Evolutionary conservation across 2,888 invertebrate genomes (phyloP), one percentile per base, ranked within the genome.

Genomic region (Pyrocoelia pectoralis): DNA sequence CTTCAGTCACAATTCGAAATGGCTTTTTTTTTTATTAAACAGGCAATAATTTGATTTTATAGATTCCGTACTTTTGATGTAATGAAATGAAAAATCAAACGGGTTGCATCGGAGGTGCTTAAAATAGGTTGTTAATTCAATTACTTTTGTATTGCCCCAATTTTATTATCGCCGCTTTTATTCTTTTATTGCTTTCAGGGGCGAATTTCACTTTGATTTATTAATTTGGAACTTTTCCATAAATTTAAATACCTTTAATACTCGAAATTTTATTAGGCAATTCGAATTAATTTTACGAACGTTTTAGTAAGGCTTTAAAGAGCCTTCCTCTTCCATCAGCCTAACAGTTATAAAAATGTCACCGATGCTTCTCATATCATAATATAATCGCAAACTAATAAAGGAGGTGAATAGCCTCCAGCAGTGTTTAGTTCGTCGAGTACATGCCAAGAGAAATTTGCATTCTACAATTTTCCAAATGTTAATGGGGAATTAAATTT

Each of bases 401-500:
- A 65, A 65, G 53, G 43, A 52, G 28, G 50, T 56, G 69, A 69
- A 68, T 68, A 59, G 56, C n/a, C 56, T 48, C 59, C 53, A n/a
- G n/a, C 24, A 62, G 58, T 53, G 48, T 51, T 63, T 61, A 59
- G 61, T 66, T 66, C 63, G 55, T 59, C 65, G 63, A 58, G 59
- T 66, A 61, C 66, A 67, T 65, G 57, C 59, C 56, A 50, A 65
- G 65, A 53, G 57, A 57, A 57, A 71, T 71, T 71, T 70, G 70
- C 70, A 71, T 71, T 69, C 68, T 65, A 68, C 68, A 69, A 68
- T 71, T 71, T 70, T 66, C 66, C 69, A 69, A 68, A 71, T 67
- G 69, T 70, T 71, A 71, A 71, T 71, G 65, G 69, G 56, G 67
- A 68, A 71, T 72, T 72, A 72, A 71, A 72, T 70, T 70, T 68